Base-by-base conservation (phyloP, 2,113 vertebrate genomes). In the Thunnus maccoyii region DNA sequence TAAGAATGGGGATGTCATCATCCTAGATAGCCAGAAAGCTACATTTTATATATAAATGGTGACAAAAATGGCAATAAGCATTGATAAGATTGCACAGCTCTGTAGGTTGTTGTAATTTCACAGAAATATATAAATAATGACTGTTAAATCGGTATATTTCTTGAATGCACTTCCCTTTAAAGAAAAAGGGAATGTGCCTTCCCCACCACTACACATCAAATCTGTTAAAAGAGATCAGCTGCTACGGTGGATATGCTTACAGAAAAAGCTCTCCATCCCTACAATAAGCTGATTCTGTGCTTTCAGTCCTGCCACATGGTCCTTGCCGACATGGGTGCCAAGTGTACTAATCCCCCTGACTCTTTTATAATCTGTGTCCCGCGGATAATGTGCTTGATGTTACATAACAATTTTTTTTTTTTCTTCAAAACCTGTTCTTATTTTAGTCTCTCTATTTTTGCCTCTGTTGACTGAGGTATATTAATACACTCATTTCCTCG, bases 331-430 rank as follows among this genome's bases (percentile, higher is more conserved):
- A 68, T 22, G 58, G 69, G 76, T 75, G 73, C 84, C 71, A 82
- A 75, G 55, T 77, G 67, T 32, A 58, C 69, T 88, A 86, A 91
- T 91, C 89, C 81, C 73, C 65, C 41, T 15, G 46, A 64, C 41
- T 83, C 70, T 69, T 78, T 82, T 68, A 54, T 83, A 81, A 91
- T 92, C 89, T 71, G 73, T 55, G 80, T 72, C 76, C 83, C 18
- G 55, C 0, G 22, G 78, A 85, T 81, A 83, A 90, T 73, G 78
- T 18, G 62, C 15, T 57, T 69, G 32, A 58, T 66, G 50, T 89
- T 91, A 73, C 22, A 3, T 84, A 88, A 89, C 60, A 58, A 11
- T 16, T 3, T 4, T 71, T 67, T 57, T 46, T 22, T 61, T 66
- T 62, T 18, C 14, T 47, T 58, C 46, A 18, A 57, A 74, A 80